Evolutionary conservation across 1,140 invertebrate species (phyloP), one percentile per base, ranked within the genome.

Genomic region (Pseudomyrmex concolor): DNA sequence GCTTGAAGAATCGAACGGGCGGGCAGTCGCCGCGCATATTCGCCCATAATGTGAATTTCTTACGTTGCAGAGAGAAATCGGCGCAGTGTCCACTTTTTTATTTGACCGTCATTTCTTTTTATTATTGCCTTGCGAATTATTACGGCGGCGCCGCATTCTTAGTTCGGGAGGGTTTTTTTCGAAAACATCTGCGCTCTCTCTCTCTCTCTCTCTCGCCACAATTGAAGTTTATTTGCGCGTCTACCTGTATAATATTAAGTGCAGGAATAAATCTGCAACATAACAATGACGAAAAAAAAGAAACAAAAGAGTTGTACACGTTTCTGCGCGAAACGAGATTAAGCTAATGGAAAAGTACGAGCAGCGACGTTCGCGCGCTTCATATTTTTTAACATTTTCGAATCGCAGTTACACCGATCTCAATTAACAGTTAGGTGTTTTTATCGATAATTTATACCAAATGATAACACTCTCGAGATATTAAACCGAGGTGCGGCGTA

Each of bases 391-490:
- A 43, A 43, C 66, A 59, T 60, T 80, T 59, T 60, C 66, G 59
- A 80, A 50, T 71, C 43, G 43, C 66, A 25, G 66, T 80, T 59
- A 80, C 34, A 34, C 15, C 45, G 66, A 54, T 50, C 34, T 34
- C 76, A 66, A 80, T 80, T 80, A 80, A 63, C 66, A 19, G 25
- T 25, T 25, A 25, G 25, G 15, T 80, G 66, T 71, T 71, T 80
- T 80, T 60, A 71, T 59, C 76, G 76, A 70, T 80, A 71, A 80
- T 59, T 80, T 80, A 80, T 71, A 80, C 76, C 54, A 66, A 59
- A 80, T 59, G 59, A 45, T 54, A 64, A 64, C 55, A 71, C 76
- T 80, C 5, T 80, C 15, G 76, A 7, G 68, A 34, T 71, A 80
- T 70, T 71, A 17, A 55, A 62, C 70, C 22, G 54, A 50, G 66